These are phyloP conservation scores for Sinopyrophorus schimmeli DNA, from an alignment of 2,888 invertebrate species.

Conservation along the genomic window DNA sequence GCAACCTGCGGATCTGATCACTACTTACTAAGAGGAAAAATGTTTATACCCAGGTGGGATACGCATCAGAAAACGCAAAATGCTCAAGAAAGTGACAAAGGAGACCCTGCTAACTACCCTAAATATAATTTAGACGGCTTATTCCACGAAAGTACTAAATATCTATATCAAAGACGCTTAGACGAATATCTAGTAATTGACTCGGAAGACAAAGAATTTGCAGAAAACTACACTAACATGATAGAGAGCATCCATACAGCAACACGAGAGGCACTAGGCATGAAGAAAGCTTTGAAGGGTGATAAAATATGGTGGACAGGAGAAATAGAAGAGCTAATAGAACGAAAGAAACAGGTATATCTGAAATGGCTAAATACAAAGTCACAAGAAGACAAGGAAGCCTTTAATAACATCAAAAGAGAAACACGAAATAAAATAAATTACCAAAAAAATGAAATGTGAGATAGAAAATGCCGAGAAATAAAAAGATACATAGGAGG, in stretches of 20 bases:
- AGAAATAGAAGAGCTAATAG: background rate
- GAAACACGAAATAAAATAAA: no score
- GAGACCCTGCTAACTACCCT: background rate
- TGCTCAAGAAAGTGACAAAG: background rate
- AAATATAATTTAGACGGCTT: conserved; percentile 2
- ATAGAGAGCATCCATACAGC: conserved; percentile 1
- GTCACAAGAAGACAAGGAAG: background rate
- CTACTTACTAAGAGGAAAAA: background rate
- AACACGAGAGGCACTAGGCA: conserved; percentile 1
- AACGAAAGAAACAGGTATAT: conserved; percentile 3
- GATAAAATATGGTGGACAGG: conserved; percentile 6
- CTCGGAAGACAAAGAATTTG: background rate
- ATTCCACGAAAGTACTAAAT: conserved; percentile 6
- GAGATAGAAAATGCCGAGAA: background rate
- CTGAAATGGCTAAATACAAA: conserved; percentile 3
- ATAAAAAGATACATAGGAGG: conserved; percentile 1
- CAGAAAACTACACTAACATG: conserved; percentile 2
- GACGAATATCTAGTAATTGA: conserved; percentile 5
- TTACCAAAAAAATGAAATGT: no score
- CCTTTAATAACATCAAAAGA: background rate
- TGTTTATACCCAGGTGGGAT: background rate
- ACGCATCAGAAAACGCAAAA: background rate
- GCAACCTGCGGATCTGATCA: conserved; percentile 4
- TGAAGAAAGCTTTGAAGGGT: background rate
- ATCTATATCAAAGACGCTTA: conserved; percentile 4